These are phyloP conservation scores for Callyntrura guangdongensis DNA, from an alignment of 2,888 invertebrate genomes.

Conservation along the genomic window DNA sequence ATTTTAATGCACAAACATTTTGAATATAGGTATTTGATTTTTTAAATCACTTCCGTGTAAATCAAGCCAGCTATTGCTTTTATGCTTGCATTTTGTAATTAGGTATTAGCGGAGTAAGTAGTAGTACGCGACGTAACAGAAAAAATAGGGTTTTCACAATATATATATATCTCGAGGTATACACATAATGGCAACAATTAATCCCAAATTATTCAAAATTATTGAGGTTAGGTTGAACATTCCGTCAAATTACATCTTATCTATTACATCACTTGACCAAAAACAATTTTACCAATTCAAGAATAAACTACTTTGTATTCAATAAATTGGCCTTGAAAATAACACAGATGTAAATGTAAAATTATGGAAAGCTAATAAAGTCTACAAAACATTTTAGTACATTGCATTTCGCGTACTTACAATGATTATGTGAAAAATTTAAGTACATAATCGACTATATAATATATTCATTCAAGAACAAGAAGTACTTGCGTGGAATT, in stretches of 20 bases:
- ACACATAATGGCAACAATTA: slow-evolving; percentile 43
- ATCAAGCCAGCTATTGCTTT: no score
- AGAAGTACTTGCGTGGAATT: slow-evolving; percentile 44
- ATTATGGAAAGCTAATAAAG: not conserved
- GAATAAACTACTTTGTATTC: not conserved
- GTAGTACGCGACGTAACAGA: slow-evolving; percentile 23
- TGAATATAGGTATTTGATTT: no score
- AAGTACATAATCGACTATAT: slow-evolving; percentile 49
- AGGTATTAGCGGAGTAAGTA: not conserved
- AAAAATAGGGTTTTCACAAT: slow-evolving; percentile 20
- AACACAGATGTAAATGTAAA: slow-evolving; percentile 1
- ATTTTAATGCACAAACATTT: no score
- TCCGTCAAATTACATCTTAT: not conserved
- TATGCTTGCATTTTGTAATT: no score
- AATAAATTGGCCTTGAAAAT: slow-evolving; percentile 9
- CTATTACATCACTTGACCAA: not conserved
- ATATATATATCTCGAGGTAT: slow-evolving; percentile 17
- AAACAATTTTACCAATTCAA: slow-evolving; percentile 6
- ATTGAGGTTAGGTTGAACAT: not conserved
- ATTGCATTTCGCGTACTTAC: not conserved
- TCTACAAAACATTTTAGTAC: not conserved
- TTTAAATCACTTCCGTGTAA: no score
- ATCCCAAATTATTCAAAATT: not conserved
- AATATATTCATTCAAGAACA: no score
- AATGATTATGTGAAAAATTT: not conserved